phyloP scores from a whole-genome alignment of 2,888 invertebrate species.

The Frankliniella intonsa region DNA sequence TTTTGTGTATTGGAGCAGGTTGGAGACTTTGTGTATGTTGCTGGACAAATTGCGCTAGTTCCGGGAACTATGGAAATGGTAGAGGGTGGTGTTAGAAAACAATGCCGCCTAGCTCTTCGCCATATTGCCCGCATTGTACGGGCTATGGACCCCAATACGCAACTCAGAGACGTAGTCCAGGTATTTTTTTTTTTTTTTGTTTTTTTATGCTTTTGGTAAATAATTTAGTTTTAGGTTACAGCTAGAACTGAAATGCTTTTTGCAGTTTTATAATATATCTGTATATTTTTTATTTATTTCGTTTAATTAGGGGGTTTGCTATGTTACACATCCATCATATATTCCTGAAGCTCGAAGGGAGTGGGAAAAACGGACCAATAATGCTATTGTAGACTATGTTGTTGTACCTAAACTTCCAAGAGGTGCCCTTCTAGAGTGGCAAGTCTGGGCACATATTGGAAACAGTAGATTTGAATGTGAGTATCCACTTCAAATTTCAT shows the following conservation, averaged over 20 bases:
- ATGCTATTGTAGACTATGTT: slow-evolving; percentile 82
- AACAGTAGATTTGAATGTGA: slow-evolving; percentile 84
- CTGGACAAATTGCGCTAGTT: slow-evolving; percentile 88
- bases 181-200: slow-evolving; percentile 43
- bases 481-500: slow-evolving; percentile 40
- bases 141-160: slow-evolving; percentile 72
- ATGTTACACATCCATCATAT: slow-evolving; percentile 67
- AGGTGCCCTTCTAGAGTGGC: slow-evolving; percentile 83
- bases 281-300: not conserved
- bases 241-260: too few species aligned
- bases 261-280: not conserved
- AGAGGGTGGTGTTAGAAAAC: slow-evolving; percentile 70
- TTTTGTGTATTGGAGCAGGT: slow-evolving; percentile 52
- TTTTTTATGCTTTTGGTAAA: too few species aligned
- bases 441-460: slow-evolving; percentile 85
- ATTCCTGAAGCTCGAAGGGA: slow-evolving; percentile 72
- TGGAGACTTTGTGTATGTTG: slow-evolving; percentile 76
- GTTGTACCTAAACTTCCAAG: slow-evolving; percentile 77
- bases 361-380: slow-evolving; percentile 77
- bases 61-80: slow-evolving; percentile 73
- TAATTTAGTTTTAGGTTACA: not conserved
- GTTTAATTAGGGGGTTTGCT: slow-evolving; percentile 69
- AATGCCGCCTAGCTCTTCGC: slow-evolving; percentile 76
- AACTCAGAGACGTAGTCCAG: slow-evolving; percentile 77
- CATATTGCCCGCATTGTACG: slow-evolving; percentile 78